Conservation (phyloP, 2,113 vertebrate genomes). For the Azemiops feae region DNA sequence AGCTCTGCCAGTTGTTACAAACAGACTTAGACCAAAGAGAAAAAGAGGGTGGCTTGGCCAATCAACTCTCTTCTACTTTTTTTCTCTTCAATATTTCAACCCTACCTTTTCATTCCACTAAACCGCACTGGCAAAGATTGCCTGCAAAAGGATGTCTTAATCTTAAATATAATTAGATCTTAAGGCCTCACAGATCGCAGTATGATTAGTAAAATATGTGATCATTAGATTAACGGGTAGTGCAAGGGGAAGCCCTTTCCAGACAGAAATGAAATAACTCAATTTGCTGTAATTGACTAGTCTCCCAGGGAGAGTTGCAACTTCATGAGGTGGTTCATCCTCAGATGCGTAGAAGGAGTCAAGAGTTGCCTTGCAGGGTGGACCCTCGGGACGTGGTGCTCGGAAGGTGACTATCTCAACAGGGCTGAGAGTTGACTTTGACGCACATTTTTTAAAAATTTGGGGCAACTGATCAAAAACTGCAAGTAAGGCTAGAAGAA, state of each 20-base stretch:
- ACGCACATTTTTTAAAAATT: not conserved
- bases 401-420: not conserved
- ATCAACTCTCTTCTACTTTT: not conserved
- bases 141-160: slow-evolving; percentile 79
- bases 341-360: slow-evolving; percentile 57
- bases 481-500: too few relatives aligned
- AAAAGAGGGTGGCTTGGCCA: too few relatives aligned
- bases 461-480: too few relatives aligned
- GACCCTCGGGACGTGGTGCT: too few relatives aligned
- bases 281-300: slow-evolving; percentile 83
- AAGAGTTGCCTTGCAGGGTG: slow-evolving; percentile 44
- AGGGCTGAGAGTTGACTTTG: not conserved
- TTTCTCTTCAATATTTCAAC: not conserved
- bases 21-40: too few relatives aligned
- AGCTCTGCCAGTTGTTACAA: too few relatives aligned
- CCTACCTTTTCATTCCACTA: slow-evolving; percentile 47
- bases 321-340: slow-evolving; percentile 69
- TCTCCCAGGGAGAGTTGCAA: slow-evolving; percentile 80
- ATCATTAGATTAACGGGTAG: slow-evolving; percentile 83
- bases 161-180: slow-evolving; percentile 84
- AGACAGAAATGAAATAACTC: slow-evolving; percentile 81
- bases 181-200: slow-evolving; percentile 74
- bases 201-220: slow-evolving; percentile 83
- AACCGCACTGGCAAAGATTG: slow-evolving; percentile 61
- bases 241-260: slow-evolving; percentile 82